These are phyloP conservation scores for Acronicta psi DNA, from an alignment of 2,888 invertebrate species.

Conservation along the genomic window DNA sequence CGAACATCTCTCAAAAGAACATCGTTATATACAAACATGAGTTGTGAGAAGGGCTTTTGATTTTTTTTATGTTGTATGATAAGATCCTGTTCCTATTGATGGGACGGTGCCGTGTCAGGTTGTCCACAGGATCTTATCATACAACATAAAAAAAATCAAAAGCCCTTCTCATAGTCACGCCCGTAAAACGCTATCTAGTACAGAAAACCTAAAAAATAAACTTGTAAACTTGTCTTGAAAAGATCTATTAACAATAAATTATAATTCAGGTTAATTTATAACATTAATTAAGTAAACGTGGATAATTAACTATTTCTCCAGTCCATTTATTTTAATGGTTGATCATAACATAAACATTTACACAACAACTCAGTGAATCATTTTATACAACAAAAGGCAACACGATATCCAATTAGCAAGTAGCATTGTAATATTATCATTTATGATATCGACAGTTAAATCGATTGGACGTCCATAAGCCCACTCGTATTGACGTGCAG, in stretches of 20 bases:
- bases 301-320: too few relatives aligned
- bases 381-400: background rate
- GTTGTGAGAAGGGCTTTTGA: background rate
- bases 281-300: too few relatives aligned
- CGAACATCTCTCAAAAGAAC: slow-evolving; percentile 12
- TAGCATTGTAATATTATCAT: background rate
- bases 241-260: too few relatives aligned
- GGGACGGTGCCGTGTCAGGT: too few relatives aligned
- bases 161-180: too few relatives aligned
- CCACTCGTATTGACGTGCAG: slow-evolving; percentile 8
- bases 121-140: too few relatives aligned
- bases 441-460: slow-evolving; percentile 10
- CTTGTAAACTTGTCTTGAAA: too few relatives aligned
- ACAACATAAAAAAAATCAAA: background rate
- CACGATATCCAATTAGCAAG: background rate
- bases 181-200: too few relatives aligned
- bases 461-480: slow-evolving; percentile 1
- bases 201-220: too few relatives aligned
- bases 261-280: too few relatives aligned
- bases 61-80: background rate
- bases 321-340: too few relatives aligned
- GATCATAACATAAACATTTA: background rate
- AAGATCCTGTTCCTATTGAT: too few relatives aligned
- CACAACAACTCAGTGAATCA: background rate
- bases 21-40: background rate